phyloP scores from a whole-genome alignment of 2,113 vertebrate species.

The Ranitomeya imitator region DNA sequence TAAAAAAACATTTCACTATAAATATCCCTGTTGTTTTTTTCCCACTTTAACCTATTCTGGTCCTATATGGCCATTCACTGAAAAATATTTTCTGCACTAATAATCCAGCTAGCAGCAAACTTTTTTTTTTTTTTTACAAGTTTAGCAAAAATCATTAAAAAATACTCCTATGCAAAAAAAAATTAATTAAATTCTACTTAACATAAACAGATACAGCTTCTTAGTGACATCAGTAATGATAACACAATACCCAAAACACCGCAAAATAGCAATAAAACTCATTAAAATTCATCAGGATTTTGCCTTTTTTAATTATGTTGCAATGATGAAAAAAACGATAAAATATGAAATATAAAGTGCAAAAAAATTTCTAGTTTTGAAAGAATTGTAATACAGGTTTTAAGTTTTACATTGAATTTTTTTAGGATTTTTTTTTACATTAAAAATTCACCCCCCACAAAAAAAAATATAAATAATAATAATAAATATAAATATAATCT shows the following conservation, averaged over 20 bases:
- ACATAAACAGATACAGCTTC: neutral
- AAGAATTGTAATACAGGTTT: neutral
- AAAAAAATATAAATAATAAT: no score
- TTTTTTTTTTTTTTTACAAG: neutral
- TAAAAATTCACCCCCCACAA: no score
- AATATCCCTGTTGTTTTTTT: conserved; percentile 35
- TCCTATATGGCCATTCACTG: neutral
- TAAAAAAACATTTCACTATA: conserved; percentile 39
- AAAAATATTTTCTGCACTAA: neutral
- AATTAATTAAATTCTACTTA: neutral
- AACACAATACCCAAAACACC: neutral
- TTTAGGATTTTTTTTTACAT: no score
- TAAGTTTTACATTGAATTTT: neutral
- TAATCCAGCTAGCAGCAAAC: neutral
- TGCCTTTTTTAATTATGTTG: neutral
- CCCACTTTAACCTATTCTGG: conserved; percentile 29
- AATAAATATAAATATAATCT: no score
- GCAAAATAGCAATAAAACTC: neutral
- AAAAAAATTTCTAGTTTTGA: neutral
- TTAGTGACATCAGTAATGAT: no score
- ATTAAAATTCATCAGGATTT: neutral
- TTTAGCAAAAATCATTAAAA: neutral
- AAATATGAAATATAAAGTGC: neutral
- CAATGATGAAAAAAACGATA: neutral
- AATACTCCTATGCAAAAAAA: neutral